phyloP scores from a whole-genome alignment of 1,140 invertebrate species.

The Aphis craccivora region DNA sequence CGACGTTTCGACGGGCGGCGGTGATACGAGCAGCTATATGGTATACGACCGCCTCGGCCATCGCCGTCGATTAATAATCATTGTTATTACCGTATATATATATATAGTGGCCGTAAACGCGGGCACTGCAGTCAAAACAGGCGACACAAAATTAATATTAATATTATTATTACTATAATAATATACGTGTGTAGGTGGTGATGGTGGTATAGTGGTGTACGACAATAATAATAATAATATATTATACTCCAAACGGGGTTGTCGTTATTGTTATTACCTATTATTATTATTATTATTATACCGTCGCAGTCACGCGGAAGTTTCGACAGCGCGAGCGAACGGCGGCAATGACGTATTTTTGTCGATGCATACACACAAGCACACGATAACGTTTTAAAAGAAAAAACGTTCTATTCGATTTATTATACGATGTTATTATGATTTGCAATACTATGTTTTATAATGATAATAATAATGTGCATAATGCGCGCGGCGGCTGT shows the following conservation, averaged over 20 bases:
- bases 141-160: constrained; percentile 26
- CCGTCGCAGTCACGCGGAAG: background rate
- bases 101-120: background rate
- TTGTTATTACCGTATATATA: background rate
- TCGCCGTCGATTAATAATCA: constrained; percentile 12
- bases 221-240: background rate
- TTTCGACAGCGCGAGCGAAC: background rate
- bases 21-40: background rate
- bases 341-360: background rate
- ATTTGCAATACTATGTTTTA: too few relatives aligned
- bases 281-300: too few relatives aligned
- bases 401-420: background rate
- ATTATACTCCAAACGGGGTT: background rate
- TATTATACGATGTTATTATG: background rate
- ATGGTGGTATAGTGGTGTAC: background rate
- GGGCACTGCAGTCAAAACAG: background rate
- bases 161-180: background rate
- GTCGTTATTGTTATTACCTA: background rate
- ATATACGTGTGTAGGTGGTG: background rate
- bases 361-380: background rate
- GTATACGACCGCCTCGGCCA: background rate
- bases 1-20: background rate
- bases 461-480: background rate
- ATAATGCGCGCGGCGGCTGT: background rate
- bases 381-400: background rate